Base-by-base conservation (phyloP, 1,140 invertebrate species). In the Amyelois transitella region DNA sequence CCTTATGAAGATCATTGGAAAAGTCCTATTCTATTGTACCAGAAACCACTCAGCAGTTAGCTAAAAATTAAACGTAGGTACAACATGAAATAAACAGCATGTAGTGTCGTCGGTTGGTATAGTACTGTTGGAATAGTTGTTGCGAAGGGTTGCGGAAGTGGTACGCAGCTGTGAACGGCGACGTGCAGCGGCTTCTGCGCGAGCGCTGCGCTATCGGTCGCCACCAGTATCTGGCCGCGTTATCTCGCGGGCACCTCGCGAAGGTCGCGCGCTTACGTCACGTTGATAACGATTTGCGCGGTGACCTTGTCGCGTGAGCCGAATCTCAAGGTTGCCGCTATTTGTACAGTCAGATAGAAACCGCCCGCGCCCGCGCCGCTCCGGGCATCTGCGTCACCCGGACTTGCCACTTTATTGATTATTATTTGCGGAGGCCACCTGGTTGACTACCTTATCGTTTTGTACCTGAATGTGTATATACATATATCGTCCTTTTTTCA, bases 211-310 rank as follows among this genome's bases (percentile, higher is more conserved):
- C 69, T 83, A 85, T 85, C 83, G 75, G 77, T 79, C 81, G 83
- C 66, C 72, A 81, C 73, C 76, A 66, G 75, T 72, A 73, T 75
- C 73, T 72, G 68, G 50, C 53, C 66, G 72, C 68, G 60, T 80
- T 83, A 81, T 83, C 79, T 74, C 75, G 66, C 80, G 80, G 79
- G 77, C 84, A 85, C 81, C 84, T 87, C 78, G 62, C 75, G 82
- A 77, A 85, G 84, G 84, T 87, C 78, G 76, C 66, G 60, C 69
- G 72, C 75, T 86, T 77, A 87, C 84, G 84, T 87, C 82, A 87
- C 74, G 58, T 64, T 87, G 84, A 87, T 87, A 87, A 87, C 81
- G 77, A 86, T 86, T 87, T 76, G 84, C 84, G 79, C 79, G 81
- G 66, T 87, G 84, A 87, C 84, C 84, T 86, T 87, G 84, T 75